Evolutionary conservation across 2,113 vertebrate species (phyloP).

Genomic region (Centrocercus urophasianus): DNA sequence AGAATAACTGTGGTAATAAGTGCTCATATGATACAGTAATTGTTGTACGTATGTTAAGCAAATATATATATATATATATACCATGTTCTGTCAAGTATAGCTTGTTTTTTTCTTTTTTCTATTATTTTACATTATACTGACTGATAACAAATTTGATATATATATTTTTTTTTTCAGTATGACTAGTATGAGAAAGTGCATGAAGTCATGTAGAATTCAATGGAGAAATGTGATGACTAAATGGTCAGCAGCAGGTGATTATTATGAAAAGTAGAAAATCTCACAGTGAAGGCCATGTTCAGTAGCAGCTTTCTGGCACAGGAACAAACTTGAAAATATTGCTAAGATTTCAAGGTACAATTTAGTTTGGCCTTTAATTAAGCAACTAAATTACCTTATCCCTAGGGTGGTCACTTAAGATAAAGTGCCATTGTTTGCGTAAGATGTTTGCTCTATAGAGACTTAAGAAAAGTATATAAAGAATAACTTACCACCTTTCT

Average conservation of each 20-base stretch:
- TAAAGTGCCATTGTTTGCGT: not conserved
- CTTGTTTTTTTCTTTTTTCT: not conserved
- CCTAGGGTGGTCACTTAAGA: not conserved
- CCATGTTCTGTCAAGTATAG: not conserved
- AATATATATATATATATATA: not conserved
- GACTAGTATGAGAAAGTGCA: not conserved
- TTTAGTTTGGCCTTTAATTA: slow-evolving; percentile 45
- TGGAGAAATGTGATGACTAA: not conserved
- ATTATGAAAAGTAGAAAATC: not conserved
- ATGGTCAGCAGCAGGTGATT: not conserved
- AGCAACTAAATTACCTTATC: not conserved
- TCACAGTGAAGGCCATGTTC: not conserved
- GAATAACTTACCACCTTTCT: not conserved
- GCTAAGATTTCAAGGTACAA: not conserved
- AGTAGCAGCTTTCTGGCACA: not conserved
- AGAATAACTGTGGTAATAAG: not conserved
- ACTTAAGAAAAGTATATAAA: not conserved
- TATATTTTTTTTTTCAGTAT: not conserved
- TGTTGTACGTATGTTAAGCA: not conserved
- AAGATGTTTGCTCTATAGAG: not conserved
- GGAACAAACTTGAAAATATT: not conserved
- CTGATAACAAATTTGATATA: not conserved
- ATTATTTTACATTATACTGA: not conserved
- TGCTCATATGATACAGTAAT: no score
- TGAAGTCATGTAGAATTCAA: not conserved